Base-by-base conservation (phyloP, 1,140 invertebrate genomes). In the Papilio xuthus region DNA sequence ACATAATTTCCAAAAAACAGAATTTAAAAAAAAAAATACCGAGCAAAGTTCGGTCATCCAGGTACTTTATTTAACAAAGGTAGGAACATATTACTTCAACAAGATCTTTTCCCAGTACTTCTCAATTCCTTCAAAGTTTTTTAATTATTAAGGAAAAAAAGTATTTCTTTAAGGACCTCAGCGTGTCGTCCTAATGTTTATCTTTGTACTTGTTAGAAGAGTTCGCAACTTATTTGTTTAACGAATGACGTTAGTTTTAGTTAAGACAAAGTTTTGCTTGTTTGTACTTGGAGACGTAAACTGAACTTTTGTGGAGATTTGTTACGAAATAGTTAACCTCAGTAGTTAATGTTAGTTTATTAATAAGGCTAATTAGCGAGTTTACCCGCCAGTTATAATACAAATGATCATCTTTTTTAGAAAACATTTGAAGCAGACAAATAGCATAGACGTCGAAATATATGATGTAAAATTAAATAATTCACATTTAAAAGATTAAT, bases 211-310 rank as follows among this genome's bases (percentile, higher is more conserved):
- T 23, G 53, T 56, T 26, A 26, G 9, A 12, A 26, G 56, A 26
- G 56, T 60, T 60, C 13, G 23, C 12, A 60, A 60, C 56, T 60
- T 28, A 12, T 60, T n/a, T n/a, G 23, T 26, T 60, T 60, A 60
- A 60, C 12, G 53, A 56, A 23, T 56, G 53, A 56, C 20, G 53
- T 60, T 60, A 60, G 56, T 60, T 60, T 60, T 15, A 56, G 53
- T 56, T 56, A 60, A 13, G 56, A 26, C 1, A 53, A 60, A 60
- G 23, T 60, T 60, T 26, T 23, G 13, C 10, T 60, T 60, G 56
- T 60, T 60, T 26, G 56, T 60, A 10, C 56, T 60, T 60, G 13
- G 10, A 26, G 9, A 26, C 56, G 23, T 13, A 26, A 60, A n/a
- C 23, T 60, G 10, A 26, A 26, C 9, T 28, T 37, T 60, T 60